Conservation (phyloP, 2,113 vertebrate species). For the Epinephelus cyanopodus region DNA sequence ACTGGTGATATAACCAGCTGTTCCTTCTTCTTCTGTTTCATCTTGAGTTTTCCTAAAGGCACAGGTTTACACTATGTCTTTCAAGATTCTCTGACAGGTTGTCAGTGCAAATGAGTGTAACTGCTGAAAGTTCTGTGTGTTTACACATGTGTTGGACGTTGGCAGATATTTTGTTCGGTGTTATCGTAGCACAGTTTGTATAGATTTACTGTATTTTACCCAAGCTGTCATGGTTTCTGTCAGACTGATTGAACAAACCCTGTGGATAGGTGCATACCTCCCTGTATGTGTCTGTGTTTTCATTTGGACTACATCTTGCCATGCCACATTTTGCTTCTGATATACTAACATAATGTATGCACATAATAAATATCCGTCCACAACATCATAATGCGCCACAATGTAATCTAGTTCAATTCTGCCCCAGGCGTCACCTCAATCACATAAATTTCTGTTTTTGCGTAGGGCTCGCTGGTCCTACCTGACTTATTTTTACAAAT, state of each 20-base stretch:
- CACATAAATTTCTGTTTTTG: constrained; percentile 23
- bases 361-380: constrained; percentile 47
- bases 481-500: not conserved
- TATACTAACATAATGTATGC: constrained; percentile 35
- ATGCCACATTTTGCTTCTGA: constrained; percentile 3
- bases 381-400: constrained; percentile 19
- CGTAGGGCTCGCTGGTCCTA: not conserved
- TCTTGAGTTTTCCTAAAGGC: not conserved
- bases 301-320: constrained; percentile 4
- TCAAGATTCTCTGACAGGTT: constrained; percentile 15
- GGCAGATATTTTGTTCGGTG: not conserved
- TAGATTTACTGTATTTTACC: constrained; percentile 15
- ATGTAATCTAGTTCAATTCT: constrained; percentile 35
- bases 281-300: constrained; percentile 8
- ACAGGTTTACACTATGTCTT: not conserved
- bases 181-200: constrained; percentile 4
- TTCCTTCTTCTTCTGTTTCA: not conserved
- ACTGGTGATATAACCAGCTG: not conserved
- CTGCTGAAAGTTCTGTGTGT: not conserved
- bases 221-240: constrained; percentile 13
- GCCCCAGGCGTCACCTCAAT: constrained; percentile 34
- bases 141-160: constrained; percentile 3
- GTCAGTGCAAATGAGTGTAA: not conserved
- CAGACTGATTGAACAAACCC: not conserved
- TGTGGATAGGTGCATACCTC: not conserved